A percentile compares a stretch with the other conserved stretches of the same genome.
Conservation (phyloP, 2,113 vertebrate species). For the Pardalotus punctatus region DNA sequence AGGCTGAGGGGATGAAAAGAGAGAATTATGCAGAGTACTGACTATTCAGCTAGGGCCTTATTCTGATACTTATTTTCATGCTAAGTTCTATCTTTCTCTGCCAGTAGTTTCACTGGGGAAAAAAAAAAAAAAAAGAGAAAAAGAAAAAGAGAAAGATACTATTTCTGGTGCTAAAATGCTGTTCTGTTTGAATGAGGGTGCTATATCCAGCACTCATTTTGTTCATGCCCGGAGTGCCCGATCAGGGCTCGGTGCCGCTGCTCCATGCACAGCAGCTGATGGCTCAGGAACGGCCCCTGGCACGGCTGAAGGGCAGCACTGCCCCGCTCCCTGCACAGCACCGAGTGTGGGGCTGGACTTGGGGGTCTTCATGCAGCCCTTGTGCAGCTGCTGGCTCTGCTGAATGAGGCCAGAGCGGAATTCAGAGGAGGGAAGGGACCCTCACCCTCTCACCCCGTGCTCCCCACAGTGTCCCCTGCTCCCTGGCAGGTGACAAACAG, state of each 20-base stretch:
- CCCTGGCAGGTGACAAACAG: not conserved
- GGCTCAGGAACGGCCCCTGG: not conserved
- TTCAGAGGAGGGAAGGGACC: not conserved
- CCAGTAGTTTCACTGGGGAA: not conserved
- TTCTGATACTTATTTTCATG: slow-evolving; percentile 62
- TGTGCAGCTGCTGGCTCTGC: not conserved
- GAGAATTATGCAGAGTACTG: slow-evolving; percentile 48
- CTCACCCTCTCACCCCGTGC: accelerated
- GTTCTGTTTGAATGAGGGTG: not conserved
- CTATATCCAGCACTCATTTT: not conserved
- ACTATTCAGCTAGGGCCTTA: slow-evolving; percentile 56
- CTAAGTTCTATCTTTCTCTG: slow-evolving; percentile 55
- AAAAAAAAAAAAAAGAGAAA: not conserved
- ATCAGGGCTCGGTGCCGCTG: not conserved
- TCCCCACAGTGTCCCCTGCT: not conserved
- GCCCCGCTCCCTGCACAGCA: not conserved
- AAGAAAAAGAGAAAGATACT: not conserved
- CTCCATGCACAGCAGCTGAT: not conserved
- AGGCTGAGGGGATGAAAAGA: slow-evolving; percentile 38
- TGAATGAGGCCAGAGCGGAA: not conserved
- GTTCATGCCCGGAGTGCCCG: not conserved
- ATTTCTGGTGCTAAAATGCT: slow-evolving; percentile 29
- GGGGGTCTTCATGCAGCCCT: not conserved
- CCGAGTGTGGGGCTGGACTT: accelerated
- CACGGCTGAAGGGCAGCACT: not conserved